phyloP scores from a whole-genome alignment of 2,113 vertebrate genomes.

The Ictalurus furcatus region DNA sequence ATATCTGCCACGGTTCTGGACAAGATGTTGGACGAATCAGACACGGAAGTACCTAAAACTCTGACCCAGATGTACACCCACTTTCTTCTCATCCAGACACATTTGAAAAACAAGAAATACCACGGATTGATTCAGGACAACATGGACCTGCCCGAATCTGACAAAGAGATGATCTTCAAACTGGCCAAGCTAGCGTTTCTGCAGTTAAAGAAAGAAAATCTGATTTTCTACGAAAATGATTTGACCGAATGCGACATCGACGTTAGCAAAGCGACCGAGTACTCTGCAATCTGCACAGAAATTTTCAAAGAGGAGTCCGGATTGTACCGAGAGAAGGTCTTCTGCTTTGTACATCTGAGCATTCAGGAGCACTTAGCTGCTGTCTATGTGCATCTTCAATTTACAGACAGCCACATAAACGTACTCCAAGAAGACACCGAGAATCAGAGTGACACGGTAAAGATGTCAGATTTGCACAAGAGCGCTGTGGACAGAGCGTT shows the following conservation, averaged over 20 bases:
- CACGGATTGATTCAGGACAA: conserved; percentile 5
- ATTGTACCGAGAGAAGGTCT: conserved; percentile 34
- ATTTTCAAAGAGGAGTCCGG: conserved; percentile 44
- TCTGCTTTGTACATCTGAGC: conserved; percentile 47
- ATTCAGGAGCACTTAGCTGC: conserved; percentile 49
- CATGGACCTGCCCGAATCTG: background rate
- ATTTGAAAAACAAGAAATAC: conserved; percentile 38
- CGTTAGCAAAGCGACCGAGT: conserved; percentile 34
- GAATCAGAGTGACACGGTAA: background rate
- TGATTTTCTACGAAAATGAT: conserved; percentile 42
- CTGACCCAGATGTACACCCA: conserved; percentile 45
- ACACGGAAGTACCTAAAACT: conserved; percentile 37
- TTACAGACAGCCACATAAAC: conserved; percentile 1
- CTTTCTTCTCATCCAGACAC: conserved; percentile 46
- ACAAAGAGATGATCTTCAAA: conserved; percentile 36
- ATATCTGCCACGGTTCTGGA: conserved; percentile 35
- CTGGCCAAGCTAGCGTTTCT: conserved; percentile 36
- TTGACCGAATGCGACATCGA: conserved; percentile 43
- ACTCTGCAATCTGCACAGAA: conserved; percentile 45
- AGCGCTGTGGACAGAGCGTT: conserved; percentile 41
- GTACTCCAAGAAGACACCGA: background rate
- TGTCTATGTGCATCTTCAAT: conserved; percentile 15
- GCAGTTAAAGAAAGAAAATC: conserved; percentile 37
- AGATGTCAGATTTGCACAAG: conserved; percentile 37
- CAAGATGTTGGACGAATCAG: conserved; percentile 8